Conservation (phyloP, 2,888 invertebrate species). For the Eristalis pertinax region DNA sequence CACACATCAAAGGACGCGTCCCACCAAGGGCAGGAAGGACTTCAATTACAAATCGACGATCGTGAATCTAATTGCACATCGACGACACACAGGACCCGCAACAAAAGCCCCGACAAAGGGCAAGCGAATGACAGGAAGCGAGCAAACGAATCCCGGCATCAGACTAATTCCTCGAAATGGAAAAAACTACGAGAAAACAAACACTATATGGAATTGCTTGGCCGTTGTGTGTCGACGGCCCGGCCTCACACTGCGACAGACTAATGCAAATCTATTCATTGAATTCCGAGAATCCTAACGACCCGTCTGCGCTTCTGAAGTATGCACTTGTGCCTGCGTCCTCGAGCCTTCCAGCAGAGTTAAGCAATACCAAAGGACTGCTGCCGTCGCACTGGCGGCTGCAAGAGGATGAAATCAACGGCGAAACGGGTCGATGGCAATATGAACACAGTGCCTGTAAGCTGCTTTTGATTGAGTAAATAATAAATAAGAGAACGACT, state of each 20-base stretch:
- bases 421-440: conserved; percentile 31
- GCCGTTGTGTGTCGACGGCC: background rate
- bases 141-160: background rate
- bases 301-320: conserved; percentile 24
- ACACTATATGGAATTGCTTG: conserved; percentile 33
- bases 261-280: conserved; percentile 66
- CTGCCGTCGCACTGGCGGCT: background rate
- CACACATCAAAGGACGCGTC: no score
- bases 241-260: conserved; percentile 12
- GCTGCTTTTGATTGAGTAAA: conserved; percentile 44
- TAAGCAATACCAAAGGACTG: conserved; percentile 40
- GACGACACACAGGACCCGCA: conserved; percentile 17
- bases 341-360: conserved; percentile 20
- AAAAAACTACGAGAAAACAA: background rate
- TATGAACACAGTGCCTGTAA: conserved; percentile 26
- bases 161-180: background rate
- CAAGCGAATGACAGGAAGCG: background rate
- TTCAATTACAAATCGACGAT: conserved; percentile 31
- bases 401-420: background rate
- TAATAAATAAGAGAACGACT: conserved; percentile 32
- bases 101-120: background rate
- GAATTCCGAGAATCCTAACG: conserved; percentile 47
- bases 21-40: background rate
- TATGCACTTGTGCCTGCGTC: conserved; percentile 41
- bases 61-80: conserved; percentile 38